Evolutionary conservation across 1,140 invertebrate species (phyloP).

Genomic region (Ceratitis capitata): DNA sequence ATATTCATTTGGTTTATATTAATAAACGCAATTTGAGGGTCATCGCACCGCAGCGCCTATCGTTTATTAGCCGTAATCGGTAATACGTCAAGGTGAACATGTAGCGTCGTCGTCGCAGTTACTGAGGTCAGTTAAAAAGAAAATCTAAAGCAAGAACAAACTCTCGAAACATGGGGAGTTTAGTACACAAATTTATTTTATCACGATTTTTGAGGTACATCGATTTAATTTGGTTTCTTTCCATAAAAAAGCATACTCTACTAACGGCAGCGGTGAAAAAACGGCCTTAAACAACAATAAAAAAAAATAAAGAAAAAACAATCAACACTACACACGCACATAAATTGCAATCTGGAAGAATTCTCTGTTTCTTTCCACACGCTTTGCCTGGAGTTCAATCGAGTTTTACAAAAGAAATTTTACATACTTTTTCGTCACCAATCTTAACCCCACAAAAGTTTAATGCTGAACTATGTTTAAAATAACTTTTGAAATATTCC

Average conservation of each 20-base stretch:
- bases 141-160: neutral
- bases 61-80: neutral
- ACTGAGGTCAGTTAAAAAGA: neutral
- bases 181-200: neutral
- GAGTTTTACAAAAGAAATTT: neutral
- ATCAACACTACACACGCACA: neutral
- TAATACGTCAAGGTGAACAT: slow-evolving; percentile 7
- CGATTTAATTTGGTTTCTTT: no score
- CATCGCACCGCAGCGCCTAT: neutral
- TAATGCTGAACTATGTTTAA: no score
- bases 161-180: neutral
- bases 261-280: neutral
- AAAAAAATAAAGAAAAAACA: neutral
- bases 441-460: neutral
- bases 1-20: neutral
- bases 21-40: neutral
- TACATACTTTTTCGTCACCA: neutral
- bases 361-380: neutral
- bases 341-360: neutral
- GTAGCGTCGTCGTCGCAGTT: no score
- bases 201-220: neutral
- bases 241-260: neutral
- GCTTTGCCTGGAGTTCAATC: neutral
- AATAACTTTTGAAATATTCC: neutral
- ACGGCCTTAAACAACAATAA: neutral